These are phyloP conservation scores for Melieria crassipennis DNA, from an alignment of 2,888 invertebrate species.

Conservation along the genomic window DNA sequence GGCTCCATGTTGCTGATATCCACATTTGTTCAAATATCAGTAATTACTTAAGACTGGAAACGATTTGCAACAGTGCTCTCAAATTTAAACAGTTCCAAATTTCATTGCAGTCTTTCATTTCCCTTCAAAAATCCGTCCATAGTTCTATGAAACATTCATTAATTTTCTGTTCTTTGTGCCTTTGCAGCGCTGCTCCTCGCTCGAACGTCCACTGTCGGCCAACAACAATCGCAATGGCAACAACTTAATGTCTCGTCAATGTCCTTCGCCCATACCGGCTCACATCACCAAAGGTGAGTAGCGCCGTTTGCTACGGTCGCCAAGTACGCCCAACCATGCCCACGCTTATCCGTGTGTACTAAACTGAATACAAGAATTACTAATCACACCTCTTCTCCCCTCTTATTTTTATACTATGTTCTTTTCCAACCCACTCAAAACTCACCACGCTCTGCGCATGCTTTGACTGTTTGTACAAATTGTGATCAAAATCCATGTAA, in stretches of 20 bases:
- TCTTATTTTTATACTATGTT: conserved; percentile 27
- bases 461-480: conserved; percentile 30
- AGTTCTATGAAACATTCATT: background rate
- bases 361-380: conserved; percentile 40
- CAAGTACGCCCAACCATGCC: conserved; percentile 12
- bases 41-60: too few species aligned
- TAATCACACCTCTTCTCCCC: conserved; percentile 46
- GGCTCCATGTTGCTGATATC: too few species aligned
- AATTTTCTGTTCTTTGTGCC: background rate
- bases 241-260: conserved; percentile 67
- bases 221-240: conserved; percentile 60
- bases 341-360: background rate
- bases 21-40: too few species aligned
- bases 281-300: conserved; percentile 78
- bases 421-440: conserved; percentile 8
- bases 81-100: background rate
- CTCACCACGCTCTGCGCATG: conserved; percentile 34
- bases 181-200: conserved; percentile 80
- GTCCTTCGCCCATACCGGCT: conserved; percentile 78
- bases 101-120: background rate
- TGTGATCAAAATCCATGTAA: conserved; percentile 7
- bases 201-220: conserved; percentile 79
- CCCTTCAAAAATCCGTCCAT: background rate
- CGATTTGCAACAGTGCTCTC: too few species aligned
- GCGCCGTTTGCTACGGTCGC: conserved; percentile 30